Evolutionary conservation across 2,888 invertebrate genomes (phyloP).

Genomic region (Erannis defoliaria): DNA sequence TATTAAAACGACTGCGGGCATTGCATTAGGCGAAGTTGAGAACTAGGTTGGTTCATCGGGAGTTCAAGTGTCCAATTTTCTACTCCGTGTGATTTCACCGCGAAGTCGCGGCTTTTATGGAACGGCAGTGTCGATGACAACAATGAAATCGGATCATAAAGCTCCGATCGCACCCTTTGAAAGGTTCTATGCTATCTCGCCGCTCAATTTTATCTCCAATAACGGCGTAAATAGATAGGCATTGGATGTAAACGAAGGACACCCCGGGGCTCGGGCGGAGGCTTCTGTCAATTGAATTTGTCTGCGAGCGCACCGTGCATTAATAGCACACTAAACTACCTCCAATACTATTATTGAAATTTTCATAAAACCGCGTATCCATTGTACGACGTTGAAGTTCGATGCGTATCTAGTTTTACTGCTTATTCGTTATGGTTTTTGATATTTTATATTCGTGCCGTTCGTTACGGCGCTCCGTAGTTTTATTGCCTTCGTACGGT

Average conservation of each 20-base stretch:
- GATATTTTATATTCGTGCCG: slow-evolving; percentile 64
- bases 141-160: slow-evolving; percentile 80
- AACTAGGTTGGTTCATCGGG: slow-evolving; percentile 46
- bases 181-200: slow-evolving; percentile 76
- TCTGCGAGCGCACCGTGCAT: slow-evolving; percentile 81
- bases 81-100: slow-evolving; percentile 54
- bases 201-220: slow-evolving; percentile 80
- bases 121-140: slow-evolving; percentile 71
- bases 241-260: slow-evolving; percentile 76
- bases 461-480: slow-evolving; percentile 58
- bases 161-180: slow-evolving; percentile 74
- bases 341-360: slow-evolving; percentile 78
- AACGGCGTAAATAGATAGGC: slow-evolving; percentile 78
- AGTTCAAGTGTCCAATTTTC: slow-evolving; percentile 60
- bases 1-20: slow-evolving; percentile 48
- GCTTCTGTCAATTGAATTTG: slow-evolving; percentile 85
- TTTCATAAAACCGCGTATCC: slow-evolving; percentile 73
- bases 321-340: slow-evolving; percentile 81
- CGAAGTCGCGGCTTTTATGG: slow-evolving; percentile 63
- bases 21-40: slow-evolving; percentile 32
- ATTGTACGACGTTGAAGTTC: slow-evolving; percentile 67
- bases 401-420: slow-evolving; percentile 68
- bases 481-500: slow-evolving; percentile 65
- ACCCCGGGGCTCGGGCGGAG: slow-evolving; percentile 76
- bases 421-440: slow-evolving; percentile 66